phyloP scores from a whole-genome alignment of 2,113 vertebrate species.

The Ceyx cyanopectus region DNA sequence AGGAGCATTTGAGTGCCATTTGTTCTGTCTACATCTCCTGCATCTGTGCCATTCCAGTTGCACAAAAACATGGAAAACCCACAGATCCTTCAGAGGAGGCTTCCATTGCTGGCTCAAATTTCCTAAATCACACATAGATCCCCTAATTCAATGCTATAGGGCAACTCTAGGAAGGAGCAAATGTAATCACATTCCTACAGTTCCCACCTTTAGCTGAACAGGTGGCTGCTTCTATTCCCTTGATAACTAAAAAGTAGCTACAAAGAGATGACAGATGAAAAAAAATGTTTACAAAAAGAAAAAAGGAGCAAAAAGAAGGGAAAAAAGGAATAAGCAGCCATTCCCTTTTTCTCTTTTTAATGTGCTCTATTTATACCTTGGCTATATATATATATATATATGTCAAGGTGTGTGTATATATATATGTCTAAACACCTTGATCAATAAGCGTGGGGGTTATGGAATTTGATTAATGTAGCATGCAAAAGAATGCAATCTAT shows the following conservation, averaged over 20 bases:
- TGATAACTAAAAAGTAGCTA: background rate
- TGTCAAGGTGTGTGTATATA: no score
- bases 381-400: no score
- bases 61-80: background rate
- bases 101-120: background rate
- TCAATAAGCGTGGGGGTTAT: background rate
- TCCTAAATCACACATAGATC: background rate
- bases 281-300: background rate
- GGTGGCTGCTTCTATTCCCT: background rate
- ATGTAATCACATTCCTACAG: background rate
- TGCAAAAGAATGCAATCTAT: background rate
- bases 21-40: background rate
- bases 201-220: background rate
- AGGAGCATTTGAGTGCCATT: background rate
- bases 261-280: background rate
- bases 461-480: background rate
- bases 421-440: background rate
- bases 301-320: background rate
- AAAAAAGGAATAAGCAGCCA: accelerated
- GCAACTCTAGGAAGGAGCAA: background rate
- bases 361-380: background rate
- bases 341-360: background rate
- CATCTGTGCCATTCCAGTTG: background rate
- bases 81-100: background rate
- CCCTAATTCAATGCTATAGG: background rate